Evolutionary conservation across 2,797 vertebrate genomes (phyloP).

Genomic region (Amblyopsis hoosieri): DNA sequence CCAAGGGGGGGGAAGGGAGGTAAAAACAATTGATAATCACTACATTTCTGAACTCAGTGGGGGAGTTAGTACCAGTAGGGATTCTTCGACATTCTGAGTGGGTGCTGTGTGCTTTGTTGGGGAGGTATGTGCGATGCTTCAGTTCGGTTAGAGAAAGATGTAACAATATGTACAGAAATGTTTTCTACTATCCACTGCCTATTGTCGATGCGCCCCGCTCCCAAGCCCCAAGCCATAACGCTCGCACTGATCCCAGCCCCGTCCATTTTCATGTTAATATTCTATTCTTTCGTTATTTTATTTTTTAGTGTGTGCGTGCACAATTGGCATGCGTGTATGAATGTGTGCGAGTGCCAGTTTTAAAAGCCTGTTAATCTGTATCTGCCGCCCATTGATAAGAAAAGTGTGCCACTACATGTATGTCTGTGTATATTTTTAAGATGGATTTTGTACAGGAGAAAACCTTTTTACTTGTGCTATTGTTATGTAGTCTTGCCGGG

Average conservation of each 20-base stretch:
- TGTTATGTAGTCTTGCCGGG: constrained; percentile 42
- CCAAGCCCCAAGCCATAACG: constrained; percentile 53
- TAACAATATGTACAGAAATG: constrained; percentile 14
- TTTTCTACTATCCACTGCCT: constrained; percentile 57
- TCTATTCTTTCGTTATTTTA: constrained; percentile 13
- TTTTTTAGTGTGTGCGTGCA: constrained; percentile 25
- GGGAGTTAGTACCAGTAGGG: constrained; percentile 4
- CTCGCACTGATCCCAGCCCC: constrained; percentile 62
- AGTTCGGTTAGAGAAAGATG: constrained; percentile 29
- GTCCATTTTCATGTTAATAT: constrained; percentile 34
- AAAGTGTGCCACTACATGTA: constrained; percentile 54
- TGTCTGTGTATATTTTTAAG: constrained; percentile 66
- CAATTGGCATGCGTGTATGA: constrained; percentile 34
- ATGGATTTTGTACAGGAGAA: constrained; percentile 73
- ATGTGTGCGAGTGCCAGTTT: constrained; percentile 31
- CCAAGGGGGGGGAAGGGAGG: constrained; percentile 13
- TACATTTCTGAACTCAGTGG: constrained; percentile 31
- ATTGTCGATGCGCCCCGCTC: constrained; percentile 37
- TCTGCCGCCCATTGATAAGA: constrained; percentile 48
- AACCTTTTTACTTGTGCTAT: constrained; percentile 63
- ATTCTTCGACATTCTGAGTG: constrained; percentile 27
- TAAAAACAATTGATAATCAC: constrained; percentile 29
- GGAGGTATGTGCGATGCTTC: constrained; percentile 24
- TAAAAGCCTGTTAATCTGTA: constrained; percentile 35
- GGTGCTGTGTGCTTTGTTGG: constrained; percentile 26